Evolutionary conservation across 2,888 invertebrate genomes (phyloP).

Genomic region (Melanargia galathea): DNA sequence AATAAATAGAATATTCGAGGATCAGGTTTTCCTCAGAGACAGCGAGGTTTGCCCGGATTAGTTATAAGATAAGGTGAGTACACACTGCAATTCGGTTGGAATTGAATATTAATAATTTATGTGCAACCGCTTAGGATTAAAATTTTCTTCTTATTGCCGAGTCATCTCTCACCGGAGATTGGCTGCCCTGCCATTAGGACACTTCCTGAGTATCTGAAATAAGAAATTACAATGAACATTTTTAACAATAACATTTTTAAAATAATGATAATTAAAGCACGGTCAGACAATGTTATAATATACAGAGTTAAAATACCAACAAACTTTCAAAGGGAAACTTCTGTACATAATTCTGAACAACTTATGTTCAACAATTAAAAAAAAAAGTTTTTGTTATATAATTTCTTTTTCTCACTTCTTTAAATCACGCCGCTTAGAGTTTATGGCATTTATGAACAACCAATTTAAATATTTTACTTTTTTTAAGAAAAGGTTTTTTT

Average conservation of each 20-base stretch:
- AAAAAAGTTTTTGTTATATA: no score
- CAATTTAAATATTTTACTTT: no score
- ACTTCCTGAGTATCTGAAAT: not conserved
- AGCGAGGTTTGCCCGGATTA: not conserved
- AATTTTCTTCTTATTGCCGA: not conserved
- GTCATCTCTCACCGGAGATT: not conserved
- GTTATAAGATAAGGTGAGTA: not conserved
- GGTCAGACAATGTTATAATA: no score
- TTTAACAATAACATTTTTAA: not conserved
- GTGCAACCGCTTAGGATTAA: not conserved
- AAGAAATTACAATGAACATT: not conserved
- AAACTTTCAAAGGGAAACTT: no score
- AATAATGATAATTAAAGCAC: no score
- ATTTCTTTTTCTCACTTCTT: no score
- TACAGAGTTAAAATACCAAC: no score
- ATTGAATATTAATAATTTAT: not conserved
- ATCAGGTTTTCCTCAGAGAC: slow-evolving; percentile 1
- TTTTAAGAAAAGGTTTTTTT: no score
- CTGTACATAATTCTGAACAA: no score
- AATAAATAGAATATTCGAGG: slow-evolving; percentile 6
- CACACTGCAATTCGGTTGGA: not conserved
- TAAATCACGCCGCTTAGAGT: no score
- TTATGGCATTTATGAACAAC: no score
- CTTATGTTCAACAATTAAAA: no score
- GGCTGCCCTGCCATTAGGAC: not conserved